Conservation (phyloP, 2,888 invertebrate genomes). For the Ophion ellenae region DNA sequence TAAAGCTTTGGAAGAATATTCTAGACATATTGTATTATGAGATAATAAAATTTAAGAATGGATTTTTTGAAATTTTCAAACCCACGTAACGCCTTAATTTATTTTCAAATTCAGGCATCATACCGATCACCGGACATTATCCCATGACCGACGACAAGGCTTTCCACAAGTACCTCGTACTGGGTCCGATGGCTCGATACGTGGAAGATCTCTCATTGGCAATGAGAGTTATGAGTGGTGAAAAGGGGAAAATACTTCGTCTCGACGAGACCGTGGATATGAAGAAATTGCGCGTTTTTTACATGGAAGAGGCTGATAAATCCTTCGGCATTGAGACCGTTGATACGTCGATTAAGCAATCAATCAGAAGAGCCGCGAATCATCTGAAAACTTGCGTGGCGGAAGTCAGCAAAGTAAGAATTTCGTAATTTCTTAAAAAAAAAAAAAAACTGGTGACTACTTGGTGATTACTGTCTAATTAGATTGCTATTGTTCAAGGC, state of each 20-base stretch:
- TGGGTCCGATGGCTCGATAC: constrained; percentile 92
- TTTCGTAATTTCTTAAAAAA: background rate
- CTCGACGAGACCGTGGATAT: constrained; percentile 85
- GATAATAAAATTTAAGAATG: no score
- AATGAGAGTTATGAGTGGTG: constrained; percentile 87
- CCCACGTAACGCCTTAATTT: background rate
- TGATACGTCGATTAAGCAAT: constrained; percentile 84
- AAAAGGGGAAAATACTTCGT: constrained; percentile 81
- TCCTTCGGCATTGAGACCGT: constrained; percentile 85
- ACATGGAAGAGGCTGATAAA: constrained; percentile 87
- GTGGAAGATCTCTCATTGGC: constrained; percentile 90
- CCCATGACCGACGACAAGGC: constrained; percentile 85
- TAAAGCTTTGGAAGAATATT: no score
- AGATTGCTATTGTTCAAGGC: constrained; percentile 79
- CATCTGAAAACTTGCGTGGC: constrained; percentile 85
- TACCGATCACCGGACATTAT: constrained; percentile 87
- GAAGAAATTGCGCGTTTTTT: constrained; percentile 85
- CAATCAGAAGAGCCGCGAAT: constrained; percentile 84
- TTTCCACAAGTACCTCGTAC: constrained; percentile 85
- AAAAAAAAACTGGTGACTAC: background rate
- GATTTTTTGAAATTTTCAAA: no score
- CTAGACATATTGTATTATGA: no score
- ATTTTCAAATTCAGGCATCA: constrained; percentile 82
- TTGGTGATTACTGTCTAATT: background rate
- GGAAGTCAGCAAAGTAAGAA: constrained; percentile 81